Percentiles rank a stretch among this genome's conserved stretches.
phyloP scores from a whole-genome alignment of 2,888 invertebrate species.

The Caenorhabditis wallacei region DNA sequence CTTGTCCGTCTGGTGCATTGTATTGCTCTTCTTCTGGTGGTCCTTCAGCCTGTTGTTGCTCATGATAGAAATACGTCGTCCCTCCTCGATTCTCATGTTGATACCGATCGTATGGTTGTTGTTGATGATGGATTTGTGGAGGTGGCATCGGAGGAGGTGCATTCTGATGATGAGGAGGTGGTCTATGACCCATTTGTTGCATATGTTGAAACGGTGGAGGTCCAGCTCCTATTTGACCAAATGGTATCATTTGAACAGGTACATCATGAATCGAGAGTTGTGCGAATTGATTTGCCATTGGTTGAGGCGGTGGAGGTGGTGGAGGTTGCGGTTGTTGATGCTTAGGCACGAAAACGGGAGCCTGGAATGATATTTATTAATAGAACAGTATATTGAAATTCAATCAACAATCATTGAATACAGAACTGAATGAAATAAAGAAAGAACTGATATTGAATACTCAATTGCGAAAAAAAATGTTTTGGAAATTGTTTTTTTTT shows the following conservation, averaged over 20 bases:
- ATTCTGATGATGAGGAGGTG: slow-evolving; percentile 2
- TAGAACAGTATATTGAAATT: neutral
- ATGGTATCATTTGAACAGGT: slow-evolving; percentile 28
- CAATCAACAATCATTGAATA: too few species aligned
- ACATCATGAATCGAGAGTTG: slow-evolving; percentile 31
- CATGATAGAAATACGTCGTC: slow-evolving; percentile 68
- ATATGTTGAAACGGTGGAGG: neutral
- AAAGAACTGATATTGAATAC: too few species aligned
- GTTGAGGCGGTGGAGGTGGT: slow-evolving; percentile 17
- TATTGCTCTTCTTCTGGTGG: slow-evolving; percentile 33
- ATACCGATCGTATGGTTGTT: slow-evolving; percentile 21
- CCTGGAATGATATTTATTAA: slow-evolving; percentile 33
- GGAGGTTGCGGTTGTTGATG: slow-evolving; percentile 51
- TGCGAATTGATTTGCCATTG: slow-evolving; percentile 21
- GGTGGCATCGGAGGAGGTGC: neutral
- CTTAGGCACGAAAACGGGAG: slow-evolving; percentile 61
- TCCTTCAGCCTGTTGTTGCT: slow-evolving; percentile 11
- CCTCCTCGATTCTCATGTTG: slow-evolving; percentile 69
- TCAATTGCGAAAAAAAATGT: too few species aligned
- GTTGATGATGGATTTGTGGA: slow-evolving; percentile 3
- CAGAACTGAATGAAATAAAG: too few species aligned
- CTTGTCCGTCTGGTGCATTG: slow-evolving; percentile 42
- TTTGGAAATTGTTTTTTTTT: too few species aligned
- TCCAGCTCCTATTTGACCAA: slow-evolving; percentile 5
- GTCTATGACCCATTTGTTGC: neutral